Percentiles rank a stretch among this genome's conserved stretches.
phyloP scores from a whole-genome alignment of 1,140 invertebrate genomes.

The Oryzaephilus surinamensis region DNA sequence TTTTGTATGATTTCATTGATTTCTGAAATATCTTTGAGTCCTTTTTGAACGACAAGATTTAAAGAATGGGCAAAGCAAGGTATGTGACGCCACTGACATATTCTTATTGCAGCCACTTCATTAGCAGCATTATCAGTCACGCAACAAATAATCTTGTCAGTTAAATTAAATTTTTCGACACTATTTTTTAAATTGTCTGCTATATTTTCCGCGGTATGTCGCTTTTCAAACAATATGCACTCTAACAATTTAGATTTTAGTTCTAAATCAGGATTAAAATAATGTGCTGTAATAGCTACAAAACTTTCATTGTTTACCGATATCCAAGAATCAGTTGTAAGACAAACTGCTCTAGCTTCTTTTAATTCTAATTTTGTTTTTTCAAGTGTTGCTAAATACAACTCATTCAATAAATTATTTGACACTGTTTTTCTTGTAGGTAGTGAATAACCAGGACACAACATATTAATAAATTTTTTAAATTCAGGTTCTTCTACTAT shows the following conservation, averaged over 20 bases:
- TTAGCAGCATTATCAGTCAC: slow-evolving; percentile 29
- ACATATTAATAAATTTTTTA: slow-evolving; percentile 7
- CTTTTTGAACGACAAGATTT: slow-evolving; percentile 23
- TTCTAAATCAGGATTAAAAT: slow-evolving; percentile 13
- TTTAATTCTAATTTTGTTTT: slow-evolving; percentile 15
- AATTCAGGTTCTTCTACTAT: slow-evolving; percentile 13
- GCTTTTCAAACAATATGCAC: neutral
- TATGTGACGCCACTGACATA: slow-evolving; percentile 18
- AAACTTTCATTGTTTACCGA: slow-evolving; percentile 26
- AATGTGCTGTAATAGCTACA: slow-evolving; percentile 27
- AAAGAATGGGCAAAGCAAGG: slow-evolving; percentile 29
- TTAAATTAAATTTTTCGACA: slow-evolving; percentile 10
- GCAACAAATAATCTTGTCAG: slow-evolving; percentile 11
- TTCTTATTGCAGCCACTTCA: slow-evolving; percentile 19
- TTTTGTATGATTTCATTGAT: slow-evolving; percentile 10
- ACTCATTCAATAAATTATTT: slow-evolving; percentile 7
- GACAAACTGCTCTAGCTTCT: slow-evolving; percentile 11
- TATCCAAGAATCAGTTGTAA: slow-evolving; percentile 33
- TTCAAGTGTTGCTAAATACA: slow-evolving; percentile 10
- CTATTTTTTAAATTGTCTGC: neutral
- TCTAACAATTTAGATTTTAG: neutral
- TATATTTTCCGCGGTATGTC: slow-evolving; percentile 3
- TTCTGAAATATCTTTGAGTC: slow-evolving; percentile 6
- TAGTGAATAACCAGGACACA: slow-evolving; percentile 12
- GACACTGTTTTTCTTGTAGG: slow-evolving; percentile 15